Evolutionary conservation across 2,888 invertebrate species (phyloP).

Genomic region (Nephrotoma appendiculata): DNA sequence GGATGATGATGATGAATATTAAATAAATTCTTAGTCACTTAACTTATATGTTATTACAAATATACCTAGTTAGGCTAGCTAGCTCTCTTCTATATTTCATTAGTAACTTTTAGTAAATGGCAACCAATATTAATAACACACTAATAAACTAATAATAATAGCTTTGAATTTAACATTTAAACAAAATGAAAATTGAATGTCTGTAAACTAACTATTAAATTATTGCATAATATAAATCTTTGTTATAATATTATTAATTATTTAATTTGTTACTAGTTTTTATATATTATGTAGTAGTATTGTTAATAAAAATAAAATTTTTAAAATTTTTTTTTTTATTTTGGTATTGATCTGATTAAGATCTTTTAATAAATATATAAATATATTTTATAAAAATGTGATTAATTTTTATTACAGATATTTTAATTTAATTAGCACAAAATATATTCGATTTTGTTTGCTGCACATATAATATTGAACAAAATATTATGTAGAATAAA

Average conservation of each 20-base stretch:
- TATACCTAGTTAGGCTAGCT: neutral
- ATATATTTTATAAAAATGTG: neutral
- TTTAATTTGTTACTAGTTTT: neutral
- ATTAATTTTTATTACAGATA: neutral
- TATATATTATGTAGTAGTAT: neutral
- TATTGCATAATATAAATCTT: neutral
- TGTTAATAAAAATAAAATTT: neutral
- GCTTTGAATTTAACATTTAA: neutral
- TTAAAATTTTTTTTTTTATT: neutral
- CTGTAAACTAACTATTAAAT: neutral
- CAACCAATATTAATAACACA: neutral
- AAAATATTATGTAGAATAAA: no score
- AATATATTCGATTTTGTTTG: neutral
- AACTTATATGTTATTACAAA: neutral
- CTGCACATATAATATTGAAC: neutral
- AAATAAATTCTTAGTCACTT: neutral
- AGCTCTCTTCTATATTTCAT: neutral
- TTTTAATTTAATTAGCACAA: neutral
- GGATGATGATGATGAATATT: neutral
- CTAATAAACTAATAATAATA: neutral
- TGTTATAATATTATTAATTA: neutral
- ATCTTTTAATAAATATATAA: neutral
- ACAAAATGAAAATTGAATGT: neutral
- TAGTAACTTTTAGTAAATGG: neutral
- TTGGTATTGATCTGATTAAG: neutral